Conservation (phyloP, 1,140 invertebrate genomes). For the Drosophila busckii region DNA sequence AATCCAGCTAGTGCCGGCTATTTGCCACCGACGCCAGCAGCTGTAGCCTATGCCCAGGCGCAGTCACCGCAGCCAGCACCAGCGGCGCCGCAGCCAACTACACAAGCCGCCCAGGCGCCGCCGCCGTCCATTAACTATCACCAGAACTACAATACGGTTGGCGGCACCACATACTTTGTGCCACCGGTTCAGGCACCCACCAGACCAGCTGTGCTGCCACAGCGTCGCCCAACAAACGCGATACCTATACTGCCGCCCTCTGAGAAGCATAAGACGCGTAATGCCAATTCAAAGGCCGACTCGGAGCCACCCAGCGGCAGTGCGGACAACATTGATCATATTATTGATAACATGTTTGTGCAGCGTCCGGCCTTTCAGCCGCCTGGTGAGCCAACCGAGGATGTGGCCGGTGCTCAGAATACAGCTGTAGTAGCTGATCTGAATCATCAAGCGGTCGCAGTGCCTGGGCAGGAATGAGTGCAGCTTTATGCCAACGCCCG, state of each 20-base stretch:
- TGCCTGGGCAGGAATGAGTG: conserved; percentile 69
- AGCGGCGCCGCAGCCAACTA: conserved; percentile 18
- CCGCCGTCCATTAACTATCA: conserved; percentile 50
- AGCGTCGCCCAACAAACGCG: conserved; percentile 78
- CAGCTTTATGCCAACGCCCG: conserved; percentile 45
- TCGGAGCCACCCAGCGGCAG: conserved; percentile 40
- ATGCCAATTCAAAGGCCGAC: conserved; percentile 11
- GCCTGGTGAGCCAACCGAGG: conserved; percentile 28
- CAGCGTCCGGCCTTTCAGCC: conserved; percentile 79
- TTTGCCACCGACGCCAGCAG: conserved; percentile 55
- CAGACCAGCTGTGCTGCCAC: conserved; percentile 64
- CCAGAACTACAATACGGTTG: conserved; percentile 76
- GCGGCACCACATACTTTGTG: conserved; percentile 78
- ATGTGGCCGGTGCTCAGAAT: conserved; percentile 1
- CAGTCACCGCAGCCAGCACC: conserved; percentile 41
- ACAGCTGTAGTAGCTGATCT: conserved; percentile 26
- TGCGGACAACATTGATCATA: conserved; percentile 81
- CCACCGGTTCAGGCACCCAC: conserved; percentile 60
- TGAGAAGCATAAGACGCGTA: conserved; percentile 65
- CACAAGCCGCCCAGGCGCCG: conserved; percentile 28
- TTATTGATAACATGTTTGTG: conserved; percentile 83
- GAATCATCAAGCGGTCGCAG: conserved; percentile 52
- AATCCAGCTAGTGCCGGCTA: conserved; percentile 55
- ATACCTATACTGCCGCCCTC: conserved; percentile 79
- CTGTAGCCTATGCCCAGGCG: conserved; percentile 58